phyloP scores from a whole-genome alignment of 1,140 invertebrate species.

The Vanessa tameamea region DNA sequence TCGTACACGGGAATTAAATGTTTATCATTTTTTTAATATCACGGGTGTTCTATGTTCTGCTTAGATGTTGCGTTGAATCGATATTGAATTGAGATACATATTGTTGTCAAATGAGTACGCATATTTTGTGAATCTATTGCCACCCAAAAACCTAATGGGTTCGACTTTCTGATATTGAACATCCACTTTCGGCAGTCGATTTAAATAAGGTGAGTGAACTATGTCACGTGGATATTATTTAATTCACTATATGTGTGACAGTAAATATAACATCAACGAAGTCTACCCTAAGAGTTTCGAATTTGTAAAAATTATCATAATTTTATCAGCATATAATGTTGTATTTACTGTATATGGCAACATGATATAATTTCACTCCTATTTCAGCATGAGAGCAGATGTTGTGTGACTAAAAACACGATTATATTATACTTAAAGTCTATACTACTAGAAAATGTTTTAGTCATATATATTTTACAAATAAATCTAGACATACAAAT shows the following conservation, averaged over 20 bases:
- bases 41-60: constrained; percentile 46
- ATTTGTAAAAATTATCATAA: background rate
- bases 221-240: background rate
- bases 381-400: background rate
- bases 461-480: background rate
- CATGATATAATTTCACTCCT: background rate
- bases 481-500: no score
- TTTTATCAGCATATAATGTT: background rate
- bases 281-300: background rate
- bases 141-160: constrained; percentile 51
- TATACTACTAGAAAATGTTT: background rate
- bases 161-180: constrained; percentile 41
- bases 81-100: constrained; percentile 54
- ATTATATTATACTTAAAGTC: background rate
- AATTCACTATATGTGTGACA: background rate
- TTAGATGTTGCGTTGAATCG: constrained; percentile 58
- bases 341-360: no score
- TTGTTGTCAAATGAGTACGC: constrained; percentile 68
- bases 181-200: constrained; percentile 26
- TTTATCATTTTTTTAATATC: constrained; percentile 46
- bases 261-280: background rate
- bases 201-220: constrained; percentile 38
- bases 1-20: constrained; percentile 47
- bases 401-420: background rate
- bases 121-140: constrained; percentile 57